These are phyloP conservation scores for Planococcus citri DNA, from an alignment of 1,140 invertebrate species.

Conservation along the genomic window DNA sequence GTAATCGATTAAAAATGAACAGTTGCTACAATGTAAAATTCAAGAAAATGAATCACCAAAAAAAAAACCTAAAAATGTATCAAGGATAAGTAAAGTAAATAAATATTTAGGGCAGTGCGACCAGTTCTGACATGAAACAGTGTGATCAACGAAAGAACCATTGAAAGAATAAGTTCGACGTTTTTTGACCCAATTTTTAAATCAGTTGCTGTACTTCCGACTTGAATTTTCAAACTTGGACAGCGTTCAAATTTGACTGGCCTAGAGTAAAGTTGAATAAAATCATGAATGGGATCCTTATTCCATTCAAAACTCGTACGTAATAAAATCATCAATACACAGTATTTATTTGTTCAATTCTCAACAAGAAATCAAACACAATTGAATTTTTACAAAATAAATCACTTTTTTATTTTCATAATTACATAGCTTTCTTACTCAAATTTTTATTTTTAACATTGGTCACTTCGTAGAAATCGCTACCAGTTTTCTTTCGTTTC, in stretches of 20 bases:
- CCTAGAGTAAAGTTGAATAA: no score
- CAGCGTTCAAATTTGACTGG: no score
- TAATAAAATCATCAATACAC: no score
- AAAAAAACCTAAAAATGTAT: background rate
- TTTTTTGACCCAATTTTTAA: background rate
- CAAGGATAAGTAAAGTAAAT: background rate
- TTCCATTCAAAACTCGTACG: no score
- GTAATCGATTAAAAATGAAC: no score
- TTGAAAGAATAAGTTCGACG: background rate
- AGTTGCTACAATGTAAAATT: background rate
- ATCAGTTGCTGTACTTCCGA: no score
- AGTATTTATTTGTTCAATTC: no score
- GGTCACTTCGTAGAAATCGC: constrained; percentile 81
- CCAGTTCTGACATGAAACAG: background rate
- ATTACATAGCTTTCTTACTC: constrained; percentile 19
- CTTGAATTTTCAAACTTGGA: no score
- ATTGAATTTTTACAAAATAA: no score
- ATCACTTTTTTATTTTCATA: background rate
- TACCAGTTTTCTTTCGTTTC: constrained; percentile 76
- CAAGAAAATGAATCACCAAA: background rate
- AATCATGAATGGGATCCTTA: no score
- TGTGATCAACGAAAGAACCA: background rate
- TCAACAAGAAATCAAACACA: no score
- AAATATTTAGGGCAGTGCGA: background rate
- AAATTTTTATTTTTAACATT: constrained; percentile 80